Conservation (phyloP, 1,140 invertebrate genomes). For the Oppia nitens region DNA sequence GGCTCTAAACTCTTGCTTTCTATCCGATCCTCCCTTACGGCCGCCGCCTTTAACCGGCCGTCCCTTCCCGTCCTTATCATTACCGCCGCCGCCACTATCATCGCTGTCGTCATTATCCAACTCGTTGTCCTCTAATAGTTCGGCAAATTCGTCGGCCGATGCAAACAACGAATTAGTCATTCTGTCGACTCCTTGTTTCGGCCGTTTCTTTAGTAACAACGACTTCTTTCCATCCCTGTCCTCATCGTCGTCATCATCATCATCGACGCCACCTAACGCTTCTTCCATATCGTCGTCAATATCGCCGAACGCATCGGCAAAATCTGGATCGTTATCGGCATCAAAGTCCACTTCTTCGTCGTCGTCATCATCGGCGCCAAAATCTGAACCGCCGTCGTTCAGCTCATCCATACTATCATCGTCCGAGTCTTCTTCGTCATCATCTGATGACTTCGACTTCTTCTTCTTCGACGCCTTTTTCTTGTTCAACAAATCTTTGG, state of each 20-base stretch:
- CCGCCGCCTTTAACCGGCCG: too few relatives aligned
- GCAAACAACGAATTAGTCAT: constrained; percentile 10
- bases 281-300: constrained; percentile 42
- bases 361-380: constrained; percentile 22
- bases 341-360: constrained; percentile 26
- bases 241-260: constrained; percentile 25
- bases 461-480: constrained; percentile 17
- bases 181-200: constrained; percentile 11
- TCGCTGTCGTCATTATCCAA: constrained; percentile 4
- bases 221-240: constrained; percentile 8
- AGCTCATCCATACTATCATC: constrained; percentile 22
- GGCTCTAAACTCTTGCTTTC: too few relatives aligned
- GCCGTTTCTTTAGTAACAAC: constrained; percentile 9
- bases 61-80: too few relatives aligned
- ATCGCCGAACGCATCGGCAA: constrained; percentile 24
- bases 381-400: constrained; percentile 17
- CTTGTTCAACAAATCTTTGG: constrained; percentile 17
- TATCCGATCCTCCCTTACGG: too few relatives aligned
- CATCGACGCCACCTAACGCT: not conserved
- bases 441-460: constrained; percentile 18
- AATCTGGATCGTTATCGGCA: constrained; percentile 27
- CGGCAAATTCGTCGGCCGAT: constrained; percentile 19
- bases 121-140: constrained; percentile 24
- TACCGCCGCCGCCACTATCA: too few relatives aligned
- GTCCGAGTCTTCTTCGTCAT: constrained; percentile 23